Evolutionary conservation across 2,797 vertebrate species (phyloP).

Genomic region (Champsocephalus esox): DNA sequence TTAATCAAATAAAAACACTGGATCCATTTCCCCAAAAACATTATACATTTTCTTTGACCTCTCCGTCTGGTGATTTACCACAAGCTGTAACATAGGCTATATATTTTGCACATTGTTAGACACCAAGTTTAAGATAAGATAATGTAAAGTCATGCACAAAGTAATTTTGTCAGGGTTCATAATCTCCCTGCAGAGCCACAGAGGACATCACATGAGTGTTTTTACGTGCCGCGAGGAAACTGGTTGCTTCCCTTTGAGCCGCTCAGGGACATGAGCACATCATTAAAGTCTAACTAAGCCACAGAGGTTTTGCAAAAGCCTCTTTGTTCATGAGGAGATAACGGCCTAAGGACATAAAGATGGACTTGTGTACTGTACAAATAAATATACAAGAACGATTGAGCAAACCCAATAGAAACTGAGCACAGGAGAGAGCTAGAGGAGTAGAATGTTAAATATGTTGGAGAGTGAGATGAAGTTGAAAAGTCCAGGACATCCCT

Average conservation of each 20-base stretch:
- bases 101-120: not conserved
- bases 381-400: not conserved
- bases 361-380: not conserved
- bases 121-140: not conserved
- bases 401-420: constrained; percentile 7
- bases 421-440: constrained; percentile 9
- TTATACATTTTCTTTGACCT: not conserved
- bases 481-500: constrained; percentile 49
- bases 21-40: not conserved
- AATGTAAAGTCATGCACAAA: not conserved
- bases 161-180: constrained; percentile 1
- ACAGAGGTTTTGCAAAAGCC: not conserved
- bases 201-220: not conserved
- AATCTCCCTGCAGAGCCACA: not conserved
- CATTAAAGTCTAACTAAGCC: constrained; percentile 22
- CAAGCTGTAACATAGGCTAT: not conserved
- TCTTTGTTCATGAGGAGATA: not conserved
- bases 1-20: not conserved
- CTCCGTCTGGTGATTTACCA: not conserved
- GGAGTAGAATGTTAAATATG: constrained; percentile 1
- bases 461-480: constrained; percentile 1
- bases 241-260: constrained; percentile 20
- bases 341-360: not conserved
- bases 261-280: constrained; percentile 14
- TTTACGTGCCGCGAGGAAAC: not conserved